These are phyloP conservation scores for Zygogramma bicolorata DNA, from an alignment of 2,888 invertebrate species.

Conservation along the genomic window DNA sequence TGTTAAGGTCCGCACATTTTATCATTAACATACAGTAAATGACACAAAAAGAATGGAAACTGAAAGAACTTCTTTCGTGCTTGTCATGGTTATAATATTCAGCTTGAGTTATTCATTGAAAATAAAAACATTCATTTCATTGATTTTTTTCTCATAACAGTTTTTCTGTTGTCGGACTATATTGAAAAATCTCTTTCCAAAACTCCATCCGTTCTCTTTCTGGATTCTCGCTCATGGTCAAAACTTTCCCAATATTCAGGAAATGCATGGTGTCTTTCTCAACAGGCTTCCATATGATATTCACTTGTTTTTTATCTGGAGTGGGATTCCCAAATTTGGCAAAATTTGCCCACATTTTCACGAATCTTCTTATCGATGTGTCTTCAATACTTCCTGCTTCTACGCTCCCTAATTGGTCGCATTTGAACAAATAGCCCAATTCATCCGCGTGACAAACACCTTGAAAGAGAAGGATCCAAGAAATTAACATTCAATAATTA, in stretches of 20 bases:
- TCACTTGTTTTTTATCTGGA: conserved; percentile 37
- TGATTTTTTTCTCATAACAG: no score
- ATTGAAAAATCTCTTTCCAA: conserved; percentile 47
- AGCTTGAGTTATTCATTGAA: not conserved
- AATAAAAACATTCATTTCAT: no score
- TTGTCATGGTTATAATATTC: not conserved
- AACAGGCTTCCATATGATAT: conserved; percentile 53
- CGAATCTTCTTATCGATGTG: conserved; percentile 46
- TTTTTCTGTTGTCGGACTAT: not conserved
- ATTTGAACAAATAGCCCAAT: no score
- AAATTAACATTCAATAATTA: no score
- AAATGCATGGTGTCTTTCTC: conserved; percentile 46
- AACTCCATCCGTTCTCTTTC: conserved; percentile 54
- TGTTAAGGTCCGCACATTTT: no score
- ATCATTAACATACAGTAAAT: no score
- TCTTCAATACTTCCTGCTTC: conserved; percentile 12
- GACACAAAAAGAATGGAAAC: no score
- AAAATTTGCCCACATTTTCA: conserved; percentile 58
- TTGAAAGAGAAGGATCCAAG: conserved; percentile 24
- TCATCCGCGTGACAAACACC: conserved; percentile 53
- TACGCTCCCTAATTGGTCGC: not conserved
- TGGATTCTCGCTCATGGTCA: conserved; percentile 47
- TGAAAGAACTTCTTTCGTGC: no score
- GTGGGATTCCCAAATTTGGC: conserved; percentile 52
- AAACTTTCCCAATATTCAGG: conserved; percentile 54